Conservation (phyloP, 2,113 vertebrate species). For the Tupaia tana region DNA sequence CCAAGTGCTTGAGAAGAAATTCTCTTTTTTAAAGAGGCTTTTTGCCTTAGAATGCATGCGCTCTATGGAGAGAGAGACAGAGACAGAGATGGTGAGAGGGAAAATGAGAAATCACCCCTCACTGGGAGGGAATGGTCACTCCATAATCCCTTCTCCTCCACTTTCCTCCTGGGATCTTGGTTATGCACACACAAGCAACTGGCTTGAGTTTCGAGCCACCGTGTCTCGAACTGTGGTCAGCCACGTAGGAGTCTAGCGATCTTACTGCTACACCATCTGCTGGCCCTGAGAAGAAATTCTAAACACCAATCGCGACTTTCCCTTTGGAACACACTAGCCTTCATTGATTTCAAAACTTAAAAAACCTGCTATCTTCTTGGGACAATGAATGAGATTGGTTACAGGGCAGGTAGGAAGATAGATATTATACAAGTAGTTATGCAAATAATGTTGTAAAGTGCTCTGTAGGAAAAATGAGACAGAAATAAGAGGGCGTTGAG, state of each 20-base stretch:
- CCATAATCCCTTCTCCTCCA: no score
- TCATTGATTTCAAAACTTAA: slow-evolving; percentile 5
- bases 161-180: no score
- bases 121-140: no score
- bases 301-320: background rate
- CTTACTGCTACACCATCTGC: no score
- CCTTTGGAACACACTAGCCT: background rate
- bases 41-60: no score
- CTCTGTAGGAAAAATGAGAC: background rate
- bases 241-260: no score
- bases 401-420: background rate
- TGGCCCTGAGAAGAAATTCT: background rate
- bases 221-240: no score
- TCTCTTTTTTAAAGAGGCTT: background rate
- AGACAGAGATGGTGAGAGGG: no score
- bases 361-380: background rate
- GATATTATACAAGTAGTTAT: background rate
- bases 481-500: background rate
- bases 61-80: no score
- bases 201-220: no score
- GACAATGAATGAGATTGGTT: background rate
- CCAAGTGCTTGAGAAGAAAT: background rate
- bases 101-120: no score
- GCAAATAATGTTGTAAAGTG: background rate
- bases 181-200: no score